Conservation (phyloP, 2,888 invertebrate genomes). For the Drosophila paramelanica region DNA sequence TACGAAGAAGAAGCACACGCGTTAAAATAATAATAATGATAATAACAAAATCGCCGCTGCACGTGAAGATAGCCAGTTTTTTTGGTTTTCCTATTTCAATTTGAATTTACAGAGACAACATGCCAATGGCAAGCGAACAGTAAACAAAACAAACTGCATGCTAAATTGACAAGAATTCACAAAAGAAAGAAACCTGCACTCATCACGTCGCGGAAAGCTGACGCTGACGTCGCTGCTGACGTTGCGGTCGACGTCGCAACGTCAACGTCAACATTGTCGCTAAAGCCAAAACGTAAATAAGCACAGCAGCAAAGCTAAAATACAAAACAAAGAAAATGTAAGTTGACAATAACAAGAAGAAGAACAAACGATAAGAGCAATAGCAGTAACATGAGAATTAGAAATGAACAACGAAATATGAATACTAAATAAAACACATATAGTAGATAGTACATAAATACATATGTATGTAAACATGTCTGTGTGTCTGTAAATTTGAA, state of each 20-base stretch:
- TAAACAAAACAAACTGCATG: constrained; percentile 50
- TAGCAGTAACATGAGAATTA: constrained; percentile 29
- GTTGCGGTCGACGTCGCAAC: constrained; percentile 9
- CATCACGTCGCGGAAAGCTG: constrained; percentile 33
- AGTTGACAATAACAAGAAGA: constrained; percentile 39
- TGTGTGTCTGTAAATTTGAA: constrained; percentile 33
- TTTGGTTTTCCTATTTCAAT: constrained; percentile 1
- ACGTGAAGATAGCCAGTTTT: constrained; percentile 32
- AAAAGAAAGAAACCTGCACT: constrained; percentile 38
- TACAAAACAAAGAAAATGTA: constrained; percentile 44
- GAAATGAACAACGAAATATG: background rate
- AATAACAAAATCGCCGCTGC: constrained; percentile 17
- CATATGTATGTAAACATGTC: background rate
- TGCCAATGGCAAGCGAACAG: constrained; percentile 10
- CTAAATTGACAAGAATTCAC: constrained; percentile 20
- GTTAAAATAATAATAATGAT: constrained; percentile 23
- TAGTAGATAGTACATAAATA: background rate
- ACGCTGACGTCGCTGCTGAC: constrained; percentile 10
- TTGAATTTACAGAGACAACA: constrained; percentile 5
- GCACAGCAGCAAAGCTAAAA: constrained; percentile 24
- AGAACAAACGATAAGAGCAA: background rate
- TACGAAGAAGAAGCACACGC: constrained; percentile 5
- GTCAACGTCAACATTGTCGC: constrained; percentile 5
- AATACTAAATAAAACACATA: background rate
- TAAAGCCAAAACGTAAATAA: constrained; percentile 33